Percentiles rank a stretch among this genome's conserved stretches.
phyloP scores from a whole-genome alignment of 1,140 invertebrate genomes.

The Marisa cornuarietis region DNA sequence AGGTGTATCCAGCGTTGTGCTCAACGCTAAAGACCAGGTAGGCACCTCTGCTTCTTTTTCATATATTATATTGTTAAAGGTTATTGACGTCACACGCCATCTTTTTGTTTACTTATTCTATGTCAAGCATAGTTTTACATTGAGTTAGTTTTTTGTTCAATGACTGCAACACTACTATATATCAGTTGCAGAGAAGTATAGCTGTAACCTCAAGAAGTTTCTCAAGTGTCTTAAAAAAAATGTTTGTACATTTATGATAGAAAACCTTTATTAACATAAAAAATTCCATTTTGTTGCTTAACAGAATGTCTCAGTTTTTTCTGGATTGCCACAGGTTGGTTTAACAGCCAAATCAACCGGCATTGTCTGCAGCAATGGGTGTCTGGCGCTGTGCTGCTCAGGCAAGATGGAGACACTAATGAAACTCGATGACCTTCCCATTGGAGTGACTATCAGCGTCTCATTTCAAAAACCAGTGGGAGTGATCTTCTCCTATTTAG shows the following conservation, averaged over 20 bases:
- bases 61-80: too few relatives aligned
- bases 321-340: slow-evolving; percentile 40
- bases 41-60: not conserved
- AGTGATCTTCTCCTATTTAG: slow-evolving; percentile 50
- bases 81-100: not conserved
- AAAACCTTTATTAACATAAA: too few relatives aligned
- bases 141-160: too few relatives aligned
- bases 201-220: not conserved
- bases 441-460: slow-evolving; percentile 50
- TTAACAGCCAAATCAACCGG: slow-evolving; percentile 48
- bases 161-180: not conserved
- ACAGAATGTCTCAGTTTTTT: not conserved
- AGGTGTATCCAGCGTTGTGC: slow-evolving; percentile 47
- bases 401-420: slow-evolving; percentile 47
- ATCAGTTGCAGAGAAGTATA: not conserved
- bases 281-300: not conserved
- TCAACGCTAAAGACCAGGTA: slow-evolving; percentile 52
- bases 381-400: slow-evolving; percentile 45
- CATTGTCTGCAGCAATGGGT: slow-evolving; percentile 53
- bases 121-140: not conserved
- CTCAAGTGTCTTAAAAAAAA: not conserved
- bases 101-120: not conserved
- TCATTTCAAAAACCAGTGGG: slow-evolving; percentile 38
- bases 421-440: slow-evolving; percentile 48
- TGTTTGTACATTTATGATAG: too few relatives aligned